Conservation (phyloP, 2,797 vertebrate species). For the Mormyrus hasselquistii region DNA sequence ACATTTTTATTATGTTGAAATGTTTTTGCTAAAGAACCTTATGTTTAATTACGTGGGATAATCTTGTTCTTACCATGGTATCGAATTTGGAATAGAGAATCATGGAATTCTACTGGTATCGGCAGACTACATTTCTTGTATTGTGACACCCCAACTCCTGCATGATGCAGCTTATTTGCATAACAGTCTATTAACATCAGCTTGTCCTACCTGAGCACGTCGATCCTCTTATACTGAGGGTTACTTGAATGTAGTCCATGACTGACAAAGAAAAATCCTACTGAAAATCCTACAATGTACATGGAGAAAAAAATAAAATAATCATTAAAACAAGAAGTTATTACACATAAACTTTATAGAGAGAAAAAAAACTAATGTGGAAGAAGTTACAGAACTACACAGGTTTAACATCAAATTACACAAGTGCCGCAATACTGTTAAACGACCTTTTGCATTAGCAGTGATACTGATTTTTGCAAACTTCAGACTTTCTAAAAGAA, state of each 20-base stretch:
- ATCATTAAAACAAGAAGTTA: neutral
- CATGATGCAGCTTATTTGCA: neutral
- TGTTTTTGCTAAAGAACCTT: neutral
- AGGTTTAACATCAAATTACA: neutral
- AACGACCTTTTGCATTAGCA: neutral
- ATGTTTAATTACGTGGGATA: neutral
- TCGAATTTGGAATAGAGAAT: neutral
- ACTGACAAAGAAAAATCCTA: constrained; percentile 23
- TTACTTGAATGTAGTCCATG: constrained; percentile 78
- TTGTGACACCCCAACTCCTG: neutral
- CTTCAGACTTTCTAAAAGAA: neutral
- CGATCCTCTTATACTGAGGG: constrained; percentile 72
- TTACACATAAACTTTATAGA: neutral
- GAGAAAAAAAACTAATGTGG: neutral
- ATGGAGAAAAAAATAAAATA: neutral
- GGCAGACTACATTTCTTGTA: neutral
- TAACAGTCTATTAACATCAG: neutral
- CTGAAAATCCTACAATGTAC: no score
- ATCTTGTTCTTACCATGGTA: neutral
- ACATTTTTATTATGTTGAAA: neutral
- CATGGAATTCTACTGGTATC: neutral
- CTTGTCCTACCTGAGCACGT: constrained; percentile 69
- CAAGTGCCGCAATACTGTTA: neutral
- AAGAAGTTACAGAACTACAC: neutral
- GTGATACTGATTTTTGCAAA: neutral